Evolutionary conservation across 2,797 vertebrate genomes (phyloP).

Genomic region (Cheirogaleus major): DNA sequence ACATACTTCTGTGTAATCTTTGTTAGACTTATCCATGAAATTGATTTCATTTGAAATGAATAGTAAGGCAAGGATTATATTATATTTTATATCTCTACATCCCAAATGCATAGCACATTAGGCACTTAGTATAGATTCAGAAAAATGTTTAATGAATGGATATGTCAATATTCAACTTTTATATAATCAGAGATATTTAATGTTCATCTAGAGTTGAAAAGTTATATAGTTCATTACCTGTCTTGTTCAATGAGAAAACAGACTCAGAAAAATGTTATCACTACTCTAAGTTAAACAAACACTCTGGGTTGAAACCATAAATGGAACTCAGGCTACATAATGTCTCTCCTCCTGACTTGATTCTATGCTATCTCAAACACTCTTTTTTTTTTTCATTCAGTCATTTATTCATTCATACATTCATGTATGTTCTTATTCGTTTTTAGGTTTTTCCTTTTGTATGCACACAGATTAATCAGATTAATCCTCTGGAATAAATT

Average conservation of each 20-base stretch:
- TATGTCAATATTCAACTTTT: neutral
- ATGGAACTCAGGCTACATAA: neutral
- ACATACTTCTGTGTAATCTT: neutral
- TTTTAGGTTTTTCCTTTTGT: neutral
- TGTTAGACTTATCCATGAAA: neutral
- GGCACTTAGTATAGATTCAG: neutral
- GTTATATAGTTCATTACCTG: neutral
- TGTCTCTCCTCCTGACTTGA: neutral
- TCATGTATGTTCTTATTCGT: neutral
- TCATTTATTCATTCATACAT: neutral
- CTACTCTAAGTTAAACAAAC: neutral
- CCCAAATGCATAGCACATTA: neutral
- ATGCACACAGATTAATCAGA: neutral
- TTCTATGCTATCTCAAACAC: neutral
- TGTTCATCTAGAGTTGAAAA: neutral
- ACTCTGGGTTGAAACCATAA: neutral
- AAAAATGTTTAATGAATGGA: neutral
- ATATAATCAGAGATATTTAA: neutral
- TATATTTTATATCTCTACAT: neutral
- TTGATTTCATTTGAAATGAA: neutral
- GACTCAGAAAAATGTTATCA: neutral
- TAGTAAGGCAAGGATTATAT: neutral
- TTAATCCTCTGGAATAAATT: constrained; percentile 33
- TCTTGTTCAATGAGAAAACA: neutral
- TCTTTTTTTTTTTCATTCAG: neutral